Percentiles rank a stretch among this genome's conserved stretches.
Conservation (phyloP, 2,888 invertebrate species). For the Ommatoiulus sabulosus region DNA sequence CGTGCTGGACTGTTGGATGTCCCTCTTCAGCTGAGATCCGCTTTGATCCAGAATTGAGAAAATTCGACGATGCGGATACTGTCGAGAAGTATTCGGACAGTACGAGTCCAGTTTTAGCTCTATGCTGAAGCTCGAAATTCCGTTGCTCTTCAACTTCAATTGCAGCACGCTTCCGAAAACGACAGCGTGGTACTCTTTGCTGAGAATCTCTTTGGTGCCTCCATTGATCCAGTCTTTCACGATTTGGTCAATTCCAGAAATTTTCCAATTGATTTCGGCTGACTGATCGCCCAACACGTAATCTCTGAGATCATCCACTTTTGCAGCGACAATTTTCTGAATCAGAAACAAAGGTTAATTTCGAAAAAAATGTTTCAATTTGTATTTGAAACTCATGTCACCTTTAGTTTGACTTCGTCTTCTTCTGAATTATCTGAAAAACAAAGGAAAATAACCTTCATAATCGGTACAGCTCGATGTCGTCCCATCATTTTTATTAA, state of each 20-base stretch:
- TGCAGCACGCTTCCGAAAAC: background rate
- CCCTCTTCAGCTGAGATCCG: background rate
- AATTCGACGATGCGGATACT: background rate
- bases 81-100: background rate
- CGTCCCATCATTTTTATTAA: too few species aligned
- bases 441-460: background rate
- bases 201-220: background rate
- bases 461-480: too few species aligned
- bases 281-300: background rate
- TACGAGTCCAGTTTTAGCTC: background rate
- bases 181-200: background rate
- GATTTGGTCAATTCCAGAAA: background rate
- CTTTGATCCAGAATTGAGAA: slow-evolving; percentile 6
- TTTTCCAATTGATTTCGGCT: background rate
- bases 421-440: background rate
- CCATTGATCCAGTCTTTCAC: background rate
- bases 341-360: background rate
- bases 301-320: background rate
- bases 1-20: background rate
- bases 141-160: background rate
- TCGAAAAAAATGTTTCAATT: too few species aligned
- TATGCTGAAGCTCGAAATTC: background rate
- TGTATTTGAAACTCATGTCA: background rate
- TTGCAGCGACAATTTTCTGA: background rate
- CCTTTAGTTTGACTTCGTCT: background rate